Percentiles rank a stretch among this genome's conserved stretches.
Evolutionary conservation across 2,888 invertebrate genomes (phyloP).

Genomic region (Rhamphomyia laevipes): DNA sequence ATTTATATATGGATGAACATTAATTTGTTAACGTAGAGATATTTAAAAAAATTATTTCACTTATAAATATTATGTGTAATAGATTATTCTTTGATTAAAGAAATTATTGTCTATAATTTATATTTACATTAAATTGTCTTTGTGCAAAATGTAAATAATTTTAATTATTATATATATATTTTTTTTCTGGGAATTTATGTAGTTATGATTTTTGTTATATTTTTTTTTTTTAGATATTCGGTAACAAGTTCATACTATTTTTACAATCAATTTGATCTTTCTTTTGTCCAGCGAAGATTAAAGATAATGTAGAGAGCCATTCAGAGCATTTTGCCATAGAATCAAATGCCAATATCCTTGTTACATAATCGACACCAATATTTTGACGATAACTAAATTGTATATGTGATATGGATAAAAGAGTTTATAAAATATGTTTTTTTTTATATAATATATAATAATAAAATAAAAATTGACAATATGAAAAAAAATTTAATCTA

Average conservation of each 20-base stretch:
- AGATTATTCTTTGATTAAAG: too few species aligned
- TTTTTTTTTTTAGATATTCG: constrained; percentile 13
- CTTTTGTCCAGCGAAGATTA: constrained; percentile 56
- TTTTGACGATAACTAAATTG: constrained; percentile 86
- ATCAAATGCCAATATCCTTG: constrained; percentile 79
- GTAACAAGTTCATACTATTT: constrained; percentile 34
- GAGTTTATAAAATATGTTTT: constrained; percentile 22
- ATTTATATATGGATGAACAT: too few species aligned
- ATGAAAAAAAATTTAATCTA: too few species aligned
- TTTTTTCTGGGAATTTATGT: too few species aligned
- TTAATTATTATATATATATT: too few species aligned
- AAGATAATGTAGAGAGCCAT: constrained; percentile 74
- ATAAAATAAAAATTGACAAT: constrained; percentile 9
- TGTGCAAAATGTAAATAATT: too few species aligned
- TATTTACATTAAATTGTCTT: too few species aligned
- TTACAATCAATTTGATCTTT: constrained; percentile 82
- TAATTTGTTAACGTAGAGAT: too few species aligned
- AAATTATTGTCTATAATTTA: too few species aligned
- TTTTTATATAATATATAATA: background rate
- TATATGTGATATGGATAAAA: constrained; percentile 32
- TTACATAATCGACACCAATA: constrained; percentile 76
- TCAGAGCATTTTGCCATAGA: constrained; percentile 71
- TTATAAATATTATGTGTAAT: too few species aligned
- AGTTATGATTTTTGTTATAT: too few species aligned
- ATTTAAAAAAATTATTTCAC: too few species aligned